phyloP scores from a whole-genome alignment of 2,113 vertebrate genomes.

The Callorhinus ursinus region DNA sequence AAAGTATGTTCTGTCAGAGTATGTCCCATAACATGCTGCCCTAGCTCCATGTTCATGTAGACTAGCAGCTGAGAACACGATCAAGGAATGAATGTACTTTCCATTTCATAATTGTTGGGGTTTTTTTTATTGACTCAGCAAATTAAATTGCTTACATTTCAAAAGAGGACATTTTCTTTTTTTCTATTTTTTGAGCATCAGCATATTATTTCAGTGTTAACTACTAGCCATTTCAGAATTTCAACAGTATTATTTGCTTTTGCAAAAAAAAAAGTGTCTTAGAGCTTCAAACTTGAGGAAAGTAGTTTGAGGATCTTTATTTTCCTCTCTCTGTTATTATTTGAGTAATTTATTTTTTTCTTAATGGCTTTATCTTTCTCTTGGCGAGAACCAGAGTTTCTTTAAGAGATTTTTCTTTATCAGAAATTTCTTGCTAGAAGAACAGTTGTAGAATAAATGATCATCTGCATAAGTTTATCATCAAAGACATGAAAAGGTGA shows the following conservation, averaged over 20 bases:
- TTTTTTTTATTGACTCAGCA: neutral
- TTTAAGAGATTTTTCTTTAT: neutral
- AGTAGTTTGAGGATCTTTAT: constrained; percentile 25
- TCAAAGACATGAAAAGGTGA: neutral
- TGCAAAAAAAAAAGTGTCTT: neutral
- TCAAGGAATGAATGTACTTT: neutral
- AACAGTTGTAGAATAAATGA: neutral
- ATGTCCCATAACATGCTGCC: fast-evolving
- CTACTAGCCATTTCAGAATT: neutral
- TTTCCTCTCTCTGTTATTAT: neutral
- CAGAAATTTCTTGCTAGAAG: neutral
- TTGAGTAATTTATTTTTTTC: neutral
- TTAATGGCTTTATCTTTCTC: neutral
- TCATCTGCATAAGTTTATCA: neutral
- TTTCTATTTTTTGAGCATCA: neutral
- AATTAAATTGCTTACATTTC: neutral
- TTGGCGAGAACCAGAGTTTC: neutral
- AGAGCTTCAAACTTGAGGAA: neutral
- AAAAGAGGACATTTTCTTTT: neutral
- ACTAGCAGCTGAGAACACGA: neutral
- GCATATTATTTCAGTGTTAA: neutral
- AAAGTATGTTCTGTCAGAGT: neutral
- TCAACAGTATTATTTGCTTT: neutral
- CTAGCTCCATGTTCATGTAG: fast-evolving
- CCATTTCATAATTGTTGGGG: neutral